A percentile compares a stretch with the other conserved stretches of the same genome.
phyloP scores from a whole-genome alignment of 2,113 vertebrate genomes.

The Cyprinodon tularosa region DNA sequence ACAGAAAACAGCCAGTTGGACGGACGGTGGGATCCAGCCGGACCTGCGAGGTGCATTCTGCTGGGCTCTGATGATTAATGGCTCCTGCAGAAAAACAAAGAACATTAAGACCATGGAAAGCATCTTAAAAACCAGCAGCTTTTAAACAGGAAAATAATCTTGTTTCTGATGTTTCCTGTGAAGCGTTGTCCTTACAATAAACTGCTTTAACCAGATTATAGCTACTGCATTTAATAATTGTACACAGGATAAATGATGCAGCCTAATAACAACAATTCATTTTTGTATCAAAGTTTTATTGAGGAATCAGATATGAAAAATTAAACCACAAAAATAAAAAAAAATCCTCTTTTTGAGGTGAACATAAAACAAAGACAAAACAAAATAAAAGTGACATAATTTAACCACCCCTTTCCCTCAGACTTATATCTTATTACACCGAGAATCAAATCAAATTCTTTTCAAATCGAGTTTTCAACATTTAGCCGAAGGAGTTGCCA shows the following conservation, averaged over 20 bases:
- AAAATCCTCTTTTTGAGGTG: too few relatives aligned
- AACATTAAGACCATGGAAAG: slow-evolving; percentile 29
- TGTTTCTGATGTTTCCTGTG: neutral
- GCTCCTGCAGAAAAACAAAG: slow-evolving; percentile 52
- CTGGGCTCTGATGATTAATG: slow-evolving; percentile 35
- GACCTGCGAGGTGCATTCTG: slow-evolving; percentile 48
- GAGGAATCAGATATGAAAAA: too few relatives aligned
- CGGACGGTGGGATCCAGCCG: slow-evolving; percentile 36
- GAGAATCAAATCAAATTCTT: too few relatives aligned
- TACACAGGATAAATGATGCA: neutral
- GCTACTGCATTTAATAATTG: neutral
- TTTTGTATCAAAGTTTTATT: too few relatives aligned
- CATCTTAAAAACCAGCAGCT: slow-evolving; percentile 9
- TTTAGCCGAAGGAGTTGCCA: too few relatives aligned
- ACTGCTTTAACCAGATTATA: neutral
- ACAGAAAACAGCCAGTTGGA: slow-evolving; percentile 38
- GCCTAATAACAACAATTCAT: too few relatives aligned
- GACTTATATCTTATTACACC: too few relatives aligned
- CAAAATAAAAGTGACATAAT: too few relatives aligned
- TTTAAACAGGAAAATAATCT: neutral
- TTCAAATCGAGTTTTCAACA: too few relatives aligned
- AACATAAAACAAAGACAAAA: too few relatives aligned
- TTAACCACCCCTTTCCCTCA: too few relatives aligned
- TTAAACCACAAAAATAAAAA: too few relatives aligned
- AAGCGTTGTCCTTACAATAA: neutral